Evolutionary conservation across 2,113 vertebrate genomes (phyloP).

Genomic region (Aythya baeri): DNA sequence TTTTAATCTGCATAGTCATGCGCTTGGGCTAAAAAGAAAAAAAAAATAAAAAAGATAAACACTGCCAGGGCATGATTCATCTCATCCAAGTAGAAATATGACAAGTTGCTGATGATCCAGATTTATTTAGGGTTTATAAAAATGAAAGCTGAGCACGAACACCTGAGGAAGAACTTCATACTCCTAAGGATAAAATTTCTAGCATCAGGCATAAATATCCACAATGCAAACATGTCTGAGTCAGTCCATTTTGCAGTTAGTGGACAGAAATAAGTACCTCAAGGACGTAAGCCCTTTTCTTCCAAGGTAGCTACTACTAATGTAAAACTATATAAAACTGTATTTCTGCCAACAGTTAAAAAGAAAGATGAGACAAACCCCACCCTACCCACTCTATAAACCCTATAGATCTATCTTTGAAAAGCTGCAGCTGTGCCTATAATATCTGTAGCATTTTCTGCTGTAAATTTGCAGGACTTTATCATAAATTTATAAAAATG

Average conservation of each 20-base stretch:
- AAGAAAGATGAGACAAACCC: not conserved
- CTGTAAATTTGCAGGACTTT: not conserved
- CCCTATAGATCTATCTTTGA: not conserved
- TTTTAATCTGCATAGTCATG: not conserved
- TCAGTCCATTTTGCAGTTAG: not conserved
- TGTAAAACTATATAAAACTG: not conserved
- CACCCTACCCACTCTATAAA: not conserved
- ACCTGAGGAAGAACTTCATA: not conserved
- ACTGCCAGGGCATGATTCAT: not conserved
- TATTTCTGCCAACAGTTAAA: not conserved
- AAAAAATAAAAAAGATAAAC: not conserved
- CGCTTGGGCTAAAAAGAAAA: not conserved
- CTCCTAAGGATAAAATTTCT: not conserved
- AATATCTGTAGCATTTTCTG: not conserved
- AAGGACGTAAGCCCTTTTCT: not conserved
- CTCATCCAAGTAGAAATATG: not conserved
- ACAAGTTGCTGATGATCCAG: conserved; percentile 1
- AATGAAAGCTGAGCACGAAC: not conserved
- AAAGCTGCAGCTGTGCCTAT: not conserved
- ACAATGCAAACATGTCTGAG: not conserved
- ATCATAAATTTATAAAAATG: not conserved
- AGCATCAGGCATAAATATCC: not conserved
- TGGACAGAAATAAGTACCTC: not conserved
- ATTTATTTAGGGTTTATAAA: not conserved
- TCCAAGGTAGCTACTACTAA: not conserved